Evolutionary conservation across 1,140 invertebrate species (phyloP), one percentile per base, ranked within the genome.

Genomic region (Caenorhabditis brenneri): DNA sequence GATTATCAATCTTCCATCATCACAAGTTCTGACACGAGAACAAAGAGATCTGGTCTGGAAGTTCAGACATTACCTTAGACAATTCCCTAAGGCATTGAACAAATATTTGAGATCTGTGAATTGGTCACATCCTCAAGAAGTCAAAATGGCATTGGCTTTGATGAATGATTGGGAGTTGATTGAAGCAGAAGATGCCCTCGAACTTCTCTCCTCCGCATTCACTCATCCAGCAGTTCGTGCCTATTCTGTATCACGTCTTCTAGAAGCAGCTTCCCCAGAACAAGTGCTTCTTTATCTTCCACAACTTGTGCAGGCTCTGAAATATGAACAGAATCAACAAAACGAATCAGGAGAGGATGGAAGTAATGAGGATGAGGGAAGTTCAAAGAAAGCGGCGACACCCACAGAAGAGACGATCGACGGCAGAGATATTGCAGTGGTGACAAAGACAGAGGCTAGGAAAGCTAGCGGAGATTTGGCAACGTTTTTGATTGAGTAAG

Each of bases 31-130:
- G 0, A 93, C 94, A 7, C 95, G 95, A 42, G 96, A 97, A 91
- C 96, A 99, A 91, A 95, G 98, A 91, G 97, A 99, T 93, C 91
- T 98, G 53, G 93, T 99, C n/a, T 99, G 98, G 98, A 98, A 98
- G 90, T 99, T 96, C 91, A 92, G 97, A 79, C 91, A 89, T 74
- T 91, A 88, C 83, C 55, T 91, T 6, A 84, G 86, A 42, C 55
- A 80, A 7, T 86, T 91, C 60, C 84, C 89, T 2, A 79, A 93
- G 91, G 97, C 97, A 0, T 92, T 99, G 16, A 96, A 96, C 1
- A 99, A 99, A 92, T 99, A 99, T 91, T 92, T 99, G 2, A 97
- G 98, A 92, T 98, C 97, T 91, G 96, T 99, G 24, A 99, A 98
- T 90, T 99, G 97, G 97, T 94, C 94, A 88, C 92, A 92, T 27